These are phyloP conservation scores for Leptopterna dolabrata DNA, from an alignment of 2,888 invertebrate genomes.

Conservation along the genomic window DNA sequence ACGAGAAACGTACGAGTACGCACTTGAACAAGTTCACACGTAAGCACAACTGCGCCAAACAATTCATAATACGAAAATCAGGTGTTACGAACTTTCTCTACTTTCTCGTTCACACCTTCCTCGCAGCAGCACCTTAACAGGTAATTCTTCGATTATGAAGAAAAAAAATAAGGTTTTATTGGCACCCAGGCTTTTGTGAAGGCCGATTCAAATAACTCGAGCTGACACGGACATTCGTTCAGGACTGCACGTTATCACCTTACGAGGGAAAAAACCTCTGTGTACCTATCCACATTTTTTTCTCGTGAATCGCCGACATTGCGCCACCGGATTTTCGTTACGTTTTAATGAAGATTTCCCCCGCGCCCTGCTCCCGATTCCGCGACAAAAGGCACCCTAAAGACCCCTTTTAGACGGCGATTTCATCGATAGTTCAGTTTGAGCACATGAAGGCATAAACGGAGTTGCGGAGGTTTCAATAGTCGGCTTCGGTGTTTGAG, in stretches of 20 bases:
- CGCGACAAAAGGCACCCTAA: background rate
- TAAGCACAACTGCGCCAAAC: too few relatives aligned
- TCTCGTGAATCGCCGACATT: too few relatives aligned
- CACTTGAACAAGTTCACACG: too few relatives aligned
- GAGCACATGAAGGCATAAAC: background rate
- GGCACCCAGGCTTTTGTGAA: background rate
- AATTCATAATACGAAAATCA: too few relatives aligned
- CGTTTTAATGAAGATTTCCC: background rate
- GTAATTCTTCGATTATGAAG: background rate
- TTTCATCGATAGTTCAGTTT: background rate
- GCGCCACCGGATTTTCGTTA: background rate
- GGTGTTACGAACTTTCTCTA: too few relatives aligned
- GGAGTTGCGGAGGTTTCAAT: background rate
- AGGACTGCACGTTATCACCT: too few relatives aligned
- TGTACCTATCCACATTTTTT: too few relatives aligned
- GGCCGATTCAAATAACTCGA: background rate
- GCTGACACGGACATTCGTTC: background rate
- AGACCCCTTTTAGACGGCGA: background rate
- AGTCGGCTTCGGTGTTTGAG: background rate
- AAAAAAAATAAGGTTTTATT: background rate
- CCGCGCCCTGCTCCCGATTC: too few relatives aligned
- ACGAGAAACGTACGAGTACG: too few relatives aligned
- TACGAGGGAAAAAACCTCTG: too few relatives aligned
- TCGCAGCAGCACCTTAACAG: too few relatives aligned
- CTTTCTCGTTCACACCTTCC: too few relatives aligned